These are phyloP conservation scores for Crematogaster levior DNA, from an alignment of 2,888 invertebrate genomes.

Conservation along the genomic window DNA sequence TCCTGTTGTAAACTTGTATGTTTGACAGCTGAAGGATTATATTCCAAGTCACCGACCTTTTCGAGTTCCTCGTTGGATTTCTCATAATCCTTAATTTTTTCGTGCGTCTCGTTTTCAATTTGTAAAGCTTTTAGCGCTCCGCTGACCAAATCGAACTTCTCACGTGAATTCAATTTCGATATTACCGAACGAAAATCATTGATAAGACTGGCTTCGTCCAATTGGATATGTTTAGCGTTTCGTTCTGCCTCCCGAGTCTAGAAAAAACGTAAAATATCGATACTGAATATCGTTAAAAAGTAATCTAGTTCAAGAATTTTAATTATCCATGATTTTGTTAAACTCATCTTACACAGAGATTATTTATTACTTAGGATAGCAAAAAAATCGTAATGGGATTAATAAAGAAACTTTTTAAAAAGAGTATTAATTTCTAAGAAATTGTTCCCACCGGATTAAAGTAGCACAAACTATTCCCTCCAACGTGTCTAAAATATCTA, in stretches of 20 bases:
- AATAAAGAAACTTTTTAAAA: not conserved
- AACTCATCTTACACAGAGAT: not conserved
- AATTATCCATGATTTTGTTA: not conserved
- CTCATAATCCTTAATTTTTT: slow-evolving; percentile 65
- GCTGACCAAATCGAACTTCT: slow-evolving; percentile 80
- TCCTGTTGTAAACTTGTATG: slow-evolving; percentile 58
- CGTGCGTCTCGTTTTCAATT: slow-evolving; percentile 74
- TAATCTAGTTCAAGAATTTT: not conserved
- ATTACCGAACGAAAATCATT: slow-evolving; percentile 83
- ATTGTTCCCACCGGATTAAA: not conserved
- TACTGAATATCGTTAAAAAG: slow-evolving; percentile 15
- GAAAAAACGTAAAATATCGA: slow-evolving; percentile 26
- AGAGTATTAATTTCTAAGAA: not conserved
- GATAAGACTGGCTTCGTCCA: slow-evolving; percentile 81
- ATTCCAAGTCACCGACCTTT: slow-evolving; percentile 65
- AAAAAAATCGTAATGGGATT: not conserved
- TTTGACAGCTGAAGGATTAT: slow-evolving; percentile 72
- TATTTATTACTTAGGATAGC: not conserved
- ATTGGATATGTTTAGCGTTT: slow-evolving; percentile 79
- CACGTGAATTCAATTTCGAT: slow-evolving; percentile 82
- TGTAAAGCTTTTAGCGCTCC: slow-evolving; percentile 82
- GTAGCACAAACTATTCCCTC: not conserved
- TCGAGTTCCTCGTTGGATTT: slow-evolving; percentile 76
- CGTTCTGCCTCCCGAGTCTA: slow-evolving; percentile 82
- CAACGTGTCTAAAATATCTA: not conserved